These are phyloP conservation scores for Oxystoma pomonae DNA, from an alignment of 2,888 invertebrate genomes.

Conservation along the genomic window DNA sequence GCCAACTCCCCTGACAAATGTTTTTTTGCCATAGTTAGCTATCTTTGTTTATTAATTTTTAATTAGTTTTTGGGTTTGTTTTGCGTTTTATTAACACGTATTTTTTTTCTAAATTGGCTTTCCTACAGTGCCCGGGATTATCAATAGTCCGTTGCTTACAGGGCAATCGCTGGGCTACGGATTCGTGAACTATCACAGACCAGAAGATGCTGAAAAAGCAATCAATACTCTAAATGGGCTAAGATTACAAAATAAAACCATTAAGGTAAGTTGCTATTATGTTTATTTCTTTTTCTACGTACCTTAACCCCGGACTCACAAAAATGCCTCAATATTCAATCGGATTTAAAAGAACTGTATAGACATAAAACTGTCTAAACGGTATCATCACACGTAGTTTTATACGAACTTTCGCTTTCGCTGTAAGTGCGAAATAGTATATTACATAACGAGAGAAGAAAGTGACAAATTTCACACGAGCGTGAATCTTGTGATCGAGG, in stretches of 20 bases:
- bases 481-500: too few species aligned
- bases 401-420: too few species aligned
- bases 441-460: too few species aligned
- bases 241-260: constrained; percentile 98
- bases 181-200: constrained; percentile 97
- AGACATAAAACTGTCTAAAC: too few species aligned
- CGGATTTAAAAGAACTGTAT: too few species aligned
- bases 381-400: too few species aligned
- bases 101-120: constrained; percentile 36
- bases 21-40: too few species aligned
- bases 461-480: too few species aligned
- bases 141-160: constrained; percentile 53
- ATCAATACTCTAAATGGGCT: constrained; percentile 97
- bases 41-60: constrained; percentile 19
- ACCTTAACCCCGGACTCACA: too few species aligned
- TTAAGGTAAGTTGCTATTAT: constrained; percentile 69
- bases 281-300: not conserved
- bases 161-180: constrained; percentile 99
- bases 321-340: too few species aligned
- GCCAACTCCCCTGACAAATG: too few species aligned
- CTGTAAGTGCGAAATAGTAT: too few species aligned
- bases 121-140: constrained; percentile 48
- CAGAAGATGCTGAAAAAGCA: constrained; percentile 98
- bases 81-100: constrained; percentile 37
- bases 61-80: constrained; percentile 30